Evolutionary conservation across 2,797 vertebrate species (phyloP).

Genomic region (Salmo trutta): DNA sequence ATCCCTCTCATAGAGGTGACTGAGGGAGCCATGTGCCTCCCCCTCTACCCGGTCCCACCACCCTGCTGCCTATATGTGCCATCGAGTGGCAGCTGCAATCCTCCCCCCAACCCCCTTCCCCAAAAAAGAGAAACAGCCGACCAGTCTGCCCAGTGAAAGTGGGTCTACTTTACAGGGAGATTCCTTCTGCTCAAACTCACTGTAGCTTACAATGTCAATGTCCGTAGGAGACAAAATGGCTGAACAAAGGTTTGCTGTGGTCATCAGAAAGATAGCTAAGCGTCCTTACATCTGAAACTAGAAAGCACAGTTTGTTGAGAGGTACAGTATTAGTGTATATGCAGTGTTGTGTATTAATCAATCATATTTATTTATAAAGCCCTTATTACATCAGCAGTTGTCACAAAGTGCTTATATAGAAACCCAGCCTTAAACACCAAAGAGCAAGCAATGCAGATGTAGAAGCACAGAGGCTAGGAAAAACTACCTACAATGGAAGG

Average conservation of each 20-base stretch:
- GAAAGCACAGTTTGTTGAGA: neutral
- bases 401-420: too few relatives aligned
- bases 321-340: neutral
- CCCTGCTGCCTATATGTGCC: slow-evolving; percentile 64
- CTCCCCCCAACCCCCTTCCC: slow-evolving; percentile 52
- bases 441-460: too few relatives aligned
- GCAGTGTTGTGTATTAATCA: neutral
- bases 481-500: too few relatives aligned
- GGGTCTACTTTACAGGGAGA: slow-evolving; percentile 13
- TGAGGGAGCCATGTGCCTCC: slow-evolving; percentile 12
- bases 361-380: too few relatives aligned
- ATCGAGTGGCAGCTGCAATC: slow-evolving; percentile 71
- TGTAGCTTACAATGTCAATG: slow-evolving; percentile 18
- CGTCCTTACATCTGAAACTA: neutral
- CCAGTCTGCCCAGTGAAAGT: slow-evolving; percentile 29
- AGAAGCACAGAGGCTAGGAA: too few relatives aligned
- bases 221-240: slow-evolving; percentile 17
- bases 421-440: too few relatives aligned
- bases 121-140: slow-evolving; percentile 51
- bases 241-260: slow-evolving; percentile 6
- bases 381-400: too few relatives aligned
- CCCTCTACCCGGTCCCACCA: slow-evolving; percentile 41
- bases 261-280: neutral
- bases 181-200: slow-evolving; percentile 23
- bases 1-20: neutral